A percentile compares a stretch with the other conserved stretches of the same genome.
These are phyloP conservation scores for Upupa epops DNA, from an alignment of 2,113 vertebrate species.

Conservation along the genomic window DNA sequence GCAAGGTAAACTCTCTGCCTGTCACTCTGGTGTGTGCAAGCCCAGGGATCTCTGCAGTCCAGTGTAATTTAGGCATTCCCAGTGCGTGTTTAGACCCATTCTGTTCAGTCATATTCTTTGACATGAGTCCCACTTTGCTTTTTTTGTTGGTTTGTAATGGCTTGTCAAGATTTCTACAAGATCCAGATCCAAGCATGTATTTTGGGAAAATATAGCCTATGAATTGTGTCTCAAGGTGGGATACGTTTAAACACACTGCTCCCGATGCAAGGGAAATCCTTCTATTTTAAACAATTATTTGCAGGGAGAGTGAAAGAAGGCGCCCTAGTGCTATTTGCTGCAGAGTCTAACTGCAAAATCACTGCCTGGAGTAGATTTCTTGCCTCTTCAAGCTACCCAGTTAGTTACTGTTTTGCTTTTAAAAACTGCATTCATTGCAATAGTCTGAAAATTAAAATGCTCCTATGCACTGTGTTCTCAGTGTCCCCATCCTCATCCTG, in stretches of 20 bases:
- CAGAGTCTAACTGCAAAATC: not conserved
- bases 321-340: not conserved
- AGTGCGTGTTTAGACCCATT: not conserved
- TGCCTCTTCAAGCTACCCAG: not conserved
- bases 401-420: not conserved
- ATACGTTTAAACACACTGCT: not conserved
- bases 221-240: not conserved
- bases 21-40: not conserved
- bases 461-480: not conserved
- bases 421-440: not conserved
- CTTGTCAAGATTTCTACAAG: not conserved
- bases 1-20: not conserved
- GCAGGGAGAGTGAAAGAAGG: not conserved
- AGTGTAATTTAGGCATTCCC: accelerated
- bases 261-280: not conserved
- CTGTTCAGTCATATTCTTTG: not conserved
- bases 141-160: not conserved
- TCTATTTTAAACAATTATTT: not conserved
- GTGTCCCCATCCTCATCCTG: accelerated
- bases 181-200: not conserved
- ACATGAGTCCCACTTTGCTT: not conserved
- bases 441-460: not conserved
- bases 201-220: not conserved
- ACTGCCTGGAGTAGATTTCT: not conserved
- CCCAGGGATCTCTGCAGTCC: not conserved